phyloP scores from a whole-genome alignment of 2,113 vertebrate genomes.

The Perca schrenkii region DNA sequence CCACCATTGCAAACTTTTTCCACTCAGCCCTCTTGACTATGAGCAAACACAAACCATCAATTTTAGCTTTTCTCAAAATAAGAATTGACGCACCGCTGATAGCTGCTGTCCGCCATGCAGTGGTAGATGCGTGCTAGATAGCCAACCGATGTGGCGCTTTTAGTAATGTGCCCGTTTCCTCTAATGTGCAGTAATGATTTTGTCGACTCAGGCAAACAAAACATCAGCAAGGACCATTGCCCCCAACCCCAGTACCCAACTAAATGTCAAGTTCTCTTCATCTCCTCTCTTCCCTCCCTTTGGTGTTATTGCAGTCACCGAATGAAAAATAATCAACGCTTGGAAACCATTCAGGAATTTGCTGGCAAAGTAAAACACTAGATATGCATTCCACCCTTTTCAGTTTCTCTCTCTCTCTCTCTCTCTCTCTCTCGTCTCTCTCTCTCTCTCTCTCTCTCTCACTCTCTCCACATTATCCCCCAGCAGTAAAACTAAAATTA shows the following conservation, averaged over 20 bases:
- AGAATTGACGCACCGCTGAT: constrained; percentile 17
- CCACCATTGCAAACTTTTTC: background rate
- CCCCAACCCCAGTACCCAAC: constrained; percentile 26
- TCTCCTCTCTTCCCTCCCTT: background rate
- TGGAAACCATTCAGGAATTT: constrained; percentile 72
- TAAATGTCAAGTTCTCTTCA: constrained; percentile 39
- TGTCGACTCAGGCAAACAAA: constrained; percentile 49
- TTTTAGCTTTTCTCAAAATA: background rate
- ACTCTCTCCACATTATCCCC: constrained; percentile 44
- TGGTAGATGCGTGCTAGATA: background rate
- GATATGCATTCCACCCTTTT: constrained; percentile 40
- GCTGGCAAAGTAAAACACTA: constrained; percentile 45
- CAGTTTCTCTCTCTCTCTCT: background rate
- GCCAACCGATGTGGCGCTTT: background rate
- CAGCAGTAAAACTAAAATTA: constrained; percentile 75
- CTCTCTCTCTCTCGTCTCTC: background rate
- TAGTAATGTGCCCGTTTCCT: constrained; percentile 7
- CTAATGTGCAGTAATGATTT: constrained; percentile 55
- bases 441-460: constrained; percentile 9
- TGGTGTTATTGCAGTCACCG: constrained; percentile 40
- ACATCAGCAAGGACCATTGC: constrained; percentile 52
- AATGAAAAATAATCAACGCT: constrained; percentile 70
- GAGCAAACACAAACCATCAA: constrained; percentile 21
- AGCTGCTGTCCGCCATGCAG: constrained; percentile 7
- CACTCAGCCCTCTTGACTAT: background rate